Evolutionary conservation across 2,113 vertebrate genomes (phyloP), one percentile per base, ranked within the genome.

Genomic region (Aplodontia rufa): DNA sequence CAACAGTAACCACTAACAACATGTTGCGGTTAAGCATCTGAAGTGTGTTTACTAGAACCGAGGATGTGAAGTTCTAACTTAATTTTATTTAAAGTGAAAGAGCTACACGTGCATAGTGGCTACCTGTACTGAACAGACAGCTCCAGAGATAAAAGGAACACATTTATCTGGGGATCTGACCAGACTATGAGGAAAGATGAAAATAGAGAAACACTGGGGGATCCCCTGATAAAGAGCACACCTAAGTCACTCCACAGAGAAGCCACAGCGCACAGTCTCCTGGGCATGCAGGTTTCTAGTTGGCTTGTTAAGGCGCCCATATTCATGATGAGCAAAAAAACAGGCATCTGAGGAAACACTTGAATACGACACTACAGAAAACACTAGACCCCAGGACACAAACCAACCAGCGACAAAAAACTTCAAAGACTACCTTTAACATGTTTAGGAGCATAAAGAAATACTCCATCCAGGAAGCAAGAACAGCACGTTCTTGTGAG

Each of bases 341-440:
- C 8, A 76, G 51, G 74, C 14, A 82, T 82, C 32, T 68, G 64
- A 89, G 28, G 9, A 87, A 72, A 75, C 11, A 55, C n/a, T 88
- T 28, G 28, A 82, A 82, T 40, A 80, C 76, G 53, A 58, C 8
- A 94, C 40, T n/a, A 66, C 2, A 51, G 76, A 35, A 83, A 68
- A 72, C 55, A 69, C n/a, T 40, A 82, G 32, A 93, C 64, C 37
- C 66, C 28, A 87, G 62, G 53, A 91, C 83, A 96, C 49, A 85
- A 91, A 86, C 72, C 78, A 87, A 68, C 53, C 16, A n/a, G 47
- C 19, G 64, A 68, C 20, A 51, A 22, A 66, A 68, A 78, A 47
- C 32, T 51, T 69, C 28, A 45, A 68, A n/a, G 47, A 93, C 10
- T 17, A 69, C n/a, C 82, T 94, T 87, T 53, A 87, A 90, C 32